Evolutionary conservation across 2,113 vertebrate genomes (phyloP).

Genomic region (Platysteira castanea): DNA sequence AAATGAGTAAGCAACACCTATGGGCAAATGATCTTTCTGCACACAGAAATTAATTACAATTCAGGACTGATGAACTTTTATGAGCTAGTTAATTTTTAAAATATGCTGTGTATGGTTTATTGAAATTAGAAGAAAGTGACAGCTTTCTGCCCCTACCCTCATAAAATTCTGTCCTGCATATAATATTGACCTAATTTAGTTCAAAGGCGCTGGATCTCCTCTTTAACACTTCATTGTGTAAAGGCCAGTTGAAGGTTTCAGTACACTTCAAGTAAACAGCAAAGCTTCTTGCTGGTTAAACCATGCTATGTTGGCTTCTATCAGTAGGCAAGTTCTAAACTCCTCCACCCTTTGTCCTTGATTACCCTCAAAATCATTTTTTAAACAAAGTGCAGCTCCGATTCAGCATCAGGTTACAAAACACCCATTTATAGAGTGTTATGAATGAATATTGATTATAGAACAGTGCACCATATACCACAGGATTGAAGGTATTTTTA

Average conservation of each 20-base stretch:
- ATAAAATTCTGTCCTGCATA: slow-evolving; percentile 57
- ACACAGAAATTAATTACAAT: slow-evolving; percentile 62
- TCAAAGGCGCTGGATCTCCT: slow-evolving; percentile 2
- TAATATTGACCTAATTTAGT: slow-evolving; percentile 44
- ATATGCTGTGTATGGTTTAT: slow-evolving; percentile 65
- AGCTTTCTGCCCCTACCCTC: slow-evolving; percentile 58
- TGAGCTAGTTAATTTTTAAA: slow-evolving; percentile 69
- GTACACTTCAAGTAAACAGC: neutral
- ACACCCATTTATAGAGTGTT: neutral
- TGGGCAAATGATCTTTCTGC: slow-evolving; percentile 60
- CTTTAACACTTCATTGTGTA: neutral
- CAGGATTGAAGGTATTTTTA: slow-evolving; percentile 21
- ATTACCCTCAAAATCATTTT: neutral
- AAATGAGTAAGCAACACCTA: slow-evolving; percentile 62
- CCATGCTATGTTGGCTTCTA: neutral
- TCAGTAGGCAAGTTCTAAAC: neutral
- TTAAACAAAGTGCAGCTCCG: neutral
- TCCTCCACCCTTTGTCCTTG: slow-evolving; percentile 13
- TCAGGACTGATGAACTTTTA: slow-evolving; percentile 68
- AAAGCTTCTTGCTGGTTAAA: neutral
- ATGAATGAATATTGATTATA: slow-evolving; percentile 51
- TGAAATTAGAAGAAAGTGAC: slow-evolving; percentile 63
- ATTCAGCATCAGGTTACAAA: neutral
- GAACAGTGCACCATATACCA: neutral
- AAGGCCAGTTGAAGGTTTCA: slow-evolving; percentile 53